Base-by-base conservation (phyloP, 2,888 invertebrate genomes). In the Cheilosia variabilis region DNA sequence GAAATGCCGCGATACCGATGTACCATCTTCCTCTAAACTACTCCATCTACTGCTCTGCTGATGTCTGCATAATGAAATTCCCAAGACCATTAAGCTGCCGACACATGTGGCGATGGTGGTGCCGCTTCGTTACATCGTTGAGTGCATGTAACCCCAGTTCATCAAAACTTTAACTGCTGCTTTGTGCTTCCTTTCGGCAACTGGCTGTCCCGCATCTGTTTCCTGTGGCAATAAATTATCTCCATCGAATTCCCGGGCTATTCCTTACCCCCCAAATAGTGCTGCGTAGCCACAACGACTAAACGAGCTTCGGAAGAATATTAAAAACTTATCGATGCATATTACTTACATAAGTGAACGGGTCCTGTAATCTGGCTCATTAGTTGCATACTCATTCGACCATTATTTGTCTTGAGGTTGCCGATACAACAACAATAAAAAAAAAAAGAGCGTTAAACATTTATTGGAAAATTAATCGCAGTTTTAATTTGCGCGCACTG, bases 271-370 rank as follows among this genome's bases (percentile, higher is more conserved):
- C 24, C 15, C 52, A 22, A 27, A 66, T 43, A 24, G 66, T 4
- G 9, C 2, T 9, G 31, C 24, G 17, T 34, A 31, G 41, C 31
- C 31, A 10, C 22, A 10, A 10, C 22, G 22, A n/a, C 43, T 17
- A 43, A 75, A 65, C 75, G 75, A 75, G 50, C 66, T 52, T 76
- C 63, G 65, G 63, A 71, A 69, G 55, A 50, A 69, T 77, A 76
- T 82, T 82, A 72, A 82, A 77, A 82, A 24, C 77, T 77, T 77
- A 82, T 82, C 77, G 81, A 82, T 71, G 71, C 81, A 45, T 31
- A 77, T 82, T 81, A 81, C 65, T 22, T 66, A 72, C 58, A 72
- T 78, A 57, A 65, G 17, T 5, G 24, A 19, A 15, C 45, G 7
- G 17, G 47, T 45, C 45, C 43, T 27, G 43, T 19, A 34, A 55